These are phyloP conservation scores for Drosophila seclusa DNA, from an alignment of 2,888 invertebrate genomes.

Conservation along the genomic window DNA sequence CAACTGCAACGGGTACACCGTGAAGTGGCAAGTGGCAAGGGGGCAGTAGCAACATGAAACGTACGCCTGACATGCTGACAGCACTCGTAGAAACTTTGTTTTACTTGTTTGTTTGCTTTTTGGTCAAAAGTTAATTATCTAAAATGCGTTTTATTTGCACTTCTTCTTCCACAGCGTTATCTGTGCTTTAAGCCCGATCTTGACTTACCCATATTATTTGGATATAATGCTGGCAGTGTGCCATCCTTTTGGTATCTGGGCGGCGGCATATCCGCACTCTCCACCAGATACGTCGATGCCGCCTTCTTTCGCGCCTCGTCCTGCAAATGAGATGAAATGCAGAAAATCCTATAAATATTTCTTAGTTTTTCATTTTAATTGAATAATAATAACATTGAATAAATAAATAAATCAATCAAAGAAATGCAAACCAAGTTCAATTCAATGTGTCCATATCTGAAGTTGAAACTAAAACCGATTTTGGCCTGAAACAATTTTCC, in stretches of 20 bases:
- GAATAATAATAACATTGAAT: background rate
- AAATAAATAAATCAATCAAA: constrained; percentile 17
- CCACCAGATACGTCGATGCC: constrained; percentile 87
- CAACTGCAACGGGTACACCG: constrained; percentile 45
- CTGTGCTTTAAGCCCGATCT: constrained; percentile 17
- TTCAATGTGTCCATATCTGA: background rate
- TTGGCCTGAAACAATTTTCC: constrained; percentile 20
- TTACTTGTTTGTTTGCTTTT: constrained; percentile 58
- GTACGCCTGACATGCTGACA: constrained; percentile 63
- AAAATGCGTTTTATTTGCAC: constrained; percentile 66
- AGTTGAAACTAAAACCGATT: constrained; percentile 18
- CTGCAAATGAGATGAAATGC: constrained; percentile 55
- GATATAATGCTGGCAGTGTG: constrained; percentile 88
- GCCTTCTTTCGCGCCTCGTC: constrained; percentile 86
- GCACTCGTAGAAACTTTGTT: constrained; percentile 28
- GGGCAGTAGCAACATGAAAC: constrained; percentile 7
- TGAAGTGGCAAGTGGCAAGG: background rate
- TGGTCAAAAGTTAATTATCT: constrained; percentile 78
- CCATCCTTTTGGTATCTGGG: constrained; percentile 87
- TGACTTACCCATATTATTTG: constrained; percentile 87
- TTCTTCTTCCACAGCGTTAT: constrained; percentile 3
- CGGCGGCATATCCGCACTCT: constrained; percentile 86
- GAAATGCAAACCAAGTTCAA: constrained; percentile 22
- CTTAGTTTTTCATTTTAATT: background rate
- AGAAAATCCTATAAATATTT: background rate